These are phyloP conservation scores for Collichthys lucidus DNA, from an alignment of 2,113 vertebrate species.

Conservation along the genomic window DNA sequence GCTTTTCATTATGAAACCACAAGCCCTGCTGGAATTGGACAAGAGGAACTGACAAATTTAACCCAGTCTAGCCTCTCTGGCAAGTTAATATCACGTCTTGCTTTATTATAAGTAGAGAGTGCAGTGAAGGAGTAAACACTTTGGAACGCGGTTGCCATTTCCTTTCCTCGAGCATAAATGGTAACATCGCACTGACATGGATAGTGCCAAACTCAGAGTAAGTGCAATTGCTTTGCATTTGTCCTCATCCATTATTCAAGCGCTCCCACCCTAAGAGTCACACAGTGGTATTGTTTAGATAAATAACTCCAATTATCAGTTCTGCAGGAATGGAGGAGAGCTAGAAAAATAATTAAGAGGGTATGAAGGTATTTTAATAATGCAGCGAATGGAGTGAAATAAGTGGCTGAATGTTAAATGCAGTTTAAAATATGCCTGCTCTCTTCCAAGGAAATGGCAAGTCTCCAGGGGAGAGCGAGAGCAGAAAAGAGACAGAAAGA, in stretches of 20 bases:
- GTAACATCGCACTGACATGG: slow-evolving; percentile 49
- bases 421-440: slow-evolving; percentile 72
- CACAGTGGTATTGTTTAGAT: slow-evolving; percentile 80
- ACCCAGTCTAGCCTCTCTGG: slow-evolving; percentile 67
- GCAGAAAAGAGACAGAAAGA: slow-evolving; percentile 6
- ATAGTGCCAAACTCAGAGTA: slow-evolving; percentile 71
- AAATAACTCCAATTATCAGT: slow-evolving; percentile 83
- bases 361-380: slow-evolving; percentile 77
- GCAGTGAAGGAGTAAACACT: slow-evolving; percentile 61
- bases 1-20: slow-evolving; percentile 77
- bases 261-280: slow-evolving; percentile 63
- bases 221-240: slow-evolving; percentile 78
- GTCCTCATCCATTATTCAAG: slow-evolving; percentile 85
- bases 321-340: slow-evolving; percentile 66
- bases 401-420: slow-evolving; percentile 76
- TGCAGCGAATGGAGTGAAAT: slow-evolving; percentile 66
- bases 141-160: slow-evolving; percentile 56
- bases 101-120: slow-evolving; percentile 59
- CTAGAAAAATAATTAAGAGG: slow-evolving; percentile 76
- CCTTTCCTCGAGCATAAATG: slow-evolving; percentile 54
- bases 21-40: slow-evolving; percentile 59
- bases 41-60: slow-evolving; percentile 72
- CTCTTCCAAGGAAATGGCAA: slow-evolving; percentile 64
- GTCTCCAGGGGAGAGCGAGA: slow-evolving; percentile 51
- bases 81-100: slow-evolving; percentile 71